Evolutionary conservation across 2,888 invertebrate species (phyloP).

Genomic region (Scaptomyza parva): DNA sequence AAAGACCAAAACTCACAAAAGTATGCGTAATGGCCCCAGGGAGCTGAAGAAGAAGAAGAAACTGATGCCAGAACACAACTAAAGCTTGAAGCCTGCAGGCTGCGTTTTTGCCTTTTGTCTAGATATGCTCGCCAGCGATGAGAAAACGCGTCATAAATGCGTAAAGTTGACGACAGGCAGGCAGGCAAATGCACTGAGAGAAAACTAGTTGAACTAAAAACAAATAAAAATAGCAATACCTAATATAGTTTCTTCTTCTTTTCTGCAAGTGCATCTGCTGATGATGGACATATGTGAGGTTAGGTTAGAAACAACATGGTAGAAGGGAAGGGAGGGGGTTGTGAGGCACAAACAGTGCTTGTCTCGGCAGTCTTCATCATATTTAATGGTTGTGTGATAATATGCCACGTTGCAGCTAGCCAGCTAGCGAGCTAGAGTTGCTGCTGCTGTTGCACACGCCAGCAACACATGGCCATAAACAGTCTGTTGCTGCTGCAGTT

Average conservation of each 20-base stretch:
- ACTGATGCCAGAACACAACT: slow-evolving; percentile 1
- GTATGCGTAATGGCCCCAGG: slow-evolving; percentile 81
- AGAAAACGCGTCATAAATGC: slow-evolving; percentile 83
- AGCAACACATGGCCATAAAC: slow-evolving; percentile 75
- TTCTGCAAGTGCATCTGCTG: slow-evolving; percentile 20
- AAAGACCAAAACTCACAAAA: slow-evolving; percentile 68
- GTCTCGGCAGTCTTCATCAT: slow-evolving; percentile 76
- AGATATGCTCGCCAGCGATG: slow-evolving; percentile 63
- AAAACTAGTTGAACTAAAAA: background rate
- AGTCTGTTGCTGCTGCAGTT: slow-evolving; percentile 66
- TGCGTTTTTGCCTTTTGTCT: slow-evolving; percentile 70
- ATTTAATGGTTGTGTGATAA: slow-evolving; percentile 81
- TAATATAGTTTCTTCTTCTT: too few species aligned
- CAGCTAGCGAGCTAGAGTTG: slow-evolving; percentile 16
- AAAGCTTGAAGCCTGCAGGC: slow-evolving; percentile 55
- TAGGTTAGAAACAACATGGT: background rate
- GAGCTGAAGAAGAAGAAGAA: slow-evolving; percentile 46
- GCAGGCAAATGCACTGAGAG: slow-evolving; percentile 11
- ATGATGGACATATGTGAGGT: slow-evolving; percentile 32
- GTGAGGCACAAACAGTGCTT: slow-evolving; percentile 22
- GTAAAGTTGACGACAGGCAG: slow-evolving; percentile 73
- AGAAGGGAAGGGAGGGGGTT: background rate
- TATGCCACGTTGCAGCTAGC: slow-evolving; percentile 71
- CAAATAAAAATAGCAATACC: too few species aligned
- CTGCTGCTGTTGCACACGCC: slow-evolving; percentile 33